Base-by-base conservation (phyloP, 2,888 invertebrate genomes). In the Ormyrus rosae region DNA sequence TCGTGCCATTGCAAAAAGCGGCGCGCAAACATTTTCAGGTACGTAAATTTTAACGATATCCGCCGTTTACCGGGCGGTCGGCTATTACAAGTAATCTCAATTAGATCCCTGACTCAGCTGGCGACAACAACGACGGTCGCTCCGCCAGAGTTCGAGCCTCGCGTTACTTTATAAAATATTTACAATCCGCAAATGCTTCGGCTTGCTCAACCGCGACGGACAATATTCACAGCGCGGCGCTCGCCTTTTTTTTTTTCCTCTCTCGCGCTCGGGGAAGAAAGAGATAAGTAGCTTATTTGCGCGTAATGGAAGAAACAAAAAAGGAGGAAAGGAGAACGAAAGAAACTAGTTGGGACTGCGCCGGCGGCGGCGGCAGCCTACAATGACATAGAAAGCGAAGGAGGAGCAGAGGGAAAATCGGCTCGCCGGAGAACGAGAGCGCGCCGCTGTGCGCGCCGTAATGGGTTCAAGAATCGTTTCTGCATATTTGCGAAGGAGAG, bases 381-480 rank as follows among this genome's bases (percentile, higher is more conserved):
- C 73, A 56, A 50, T 73, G 73, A 73, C 73, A 73, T 56, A 65
- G 63, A 73, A 73, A 73, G 51, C 13, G 56, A 1, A 46, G 55
- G 13, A 55, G 13, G 55, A 13, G 6, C 11, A 46, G 56, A 5
- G 6, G 13, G 45, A 65, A 19, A 48, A 56, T 45, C 6, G 46
- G 11, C 11, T n/a, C 50, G n/a, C 60, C 51, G 7, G 45, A 65
- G 69, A 69, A 70, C 34, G 78, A 72, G 68, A 46, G 69, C 68
- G 19, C 46, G 46, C 9, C 13, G 13, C 11, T 0, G 19, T 0
- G 19, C 13, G 53, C n/a, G 9, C 19, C 45, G n/a, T 77, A 81
- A 81, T 81, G 64, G 69, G 69, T 73, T 71, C 67, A 69, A 79
- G 67, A 61, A 68, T 63, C 64, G 55, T 63, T 80, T 74, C 53